These are phyloP conservation scores for Geopemphigus sp. DNA, from an alignment of 1,140 invertebrate species.

Conservation along the genomic window DNA sequence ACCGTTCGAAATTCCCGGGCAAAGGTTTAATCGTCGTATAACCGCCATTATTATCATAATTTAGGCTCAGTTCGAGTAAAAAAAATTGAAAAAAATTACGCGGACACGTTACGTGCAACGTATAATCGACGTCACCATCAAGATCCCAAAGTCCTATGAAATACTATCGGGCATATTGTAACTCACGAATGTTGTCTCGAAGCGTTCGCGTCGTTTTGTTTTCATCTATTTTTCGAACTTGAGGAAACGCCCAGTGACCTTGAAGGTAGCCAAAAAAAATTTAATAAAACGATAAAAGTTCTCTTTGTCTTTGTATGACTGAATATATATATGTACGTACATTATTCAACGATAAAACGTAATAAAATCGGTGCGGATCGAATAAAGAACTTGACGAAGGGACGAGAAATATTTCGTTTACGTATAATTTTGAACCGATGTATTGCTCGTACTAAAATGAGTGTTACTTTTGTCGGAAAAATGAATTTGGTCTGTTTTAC, in stretches of 20 bases:
- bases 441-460: too few species aligned
- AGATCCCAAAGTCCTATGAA: neutral
- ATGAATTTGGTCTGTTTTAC: too few species aligned
- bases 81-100: neutral
- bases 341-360: neutral
- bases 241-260: slow-evolving; percentile 19
- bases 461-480: too few species aligned
- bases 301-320: neutral
- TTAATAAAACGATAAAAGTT: neutral
- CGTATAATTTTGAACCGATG: too few species aligned
- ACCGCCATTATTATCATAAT: neutral
- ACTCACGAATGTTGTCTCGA: neutral
- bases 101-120: neutral
- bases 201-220: slow-evolving; percentile 1
- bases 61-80: neutral
- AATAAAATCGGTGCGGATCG: neutral
- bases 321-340: too few species aligned
- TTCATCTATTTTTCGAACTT: slow-evolving; percentile 12
- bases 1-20: neutral
- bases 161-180: neutral
- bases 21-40: neutral
- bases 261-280: slow-evolving; percentile 26
- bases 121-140: neutral
- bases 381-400: neutral
- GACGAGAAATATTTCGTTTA: too few species aligned